Conservation (phyloP, 1,140 invertebrate genomes). For the Nasonia giraulti region DNA sequence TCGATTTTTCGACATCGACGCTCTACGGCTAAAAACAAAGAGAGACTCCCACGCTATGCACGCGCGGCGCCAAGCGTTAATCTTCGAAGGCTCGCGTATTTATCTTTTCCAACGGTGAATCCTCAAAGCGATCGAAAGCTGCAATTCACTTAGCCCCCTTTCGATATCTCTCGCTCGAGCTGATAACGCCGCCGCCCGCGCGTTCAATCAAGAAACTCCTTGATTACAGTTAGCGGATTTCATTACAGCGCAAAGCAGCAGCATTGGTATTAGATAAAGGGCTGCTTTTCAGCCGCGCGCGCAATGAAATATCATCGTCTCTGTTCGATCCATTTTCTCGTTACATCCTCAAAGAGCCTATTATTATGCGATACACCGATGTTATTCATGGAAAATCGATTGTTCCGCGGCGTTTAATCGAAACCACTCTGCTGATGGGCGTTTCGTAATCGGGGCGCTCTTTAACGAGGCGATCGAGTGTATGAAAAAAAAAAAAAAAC, state of each 20-base stretch:
- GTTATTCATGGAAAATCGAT: too few relatives aligned
- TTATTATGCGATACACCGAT: too few relatives aligned
- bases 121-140: constrained; percentile 25
- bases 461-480: too few relatives aligned
- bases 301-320: not conserved
- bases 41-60: not conserved
- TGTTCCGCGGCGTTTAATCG: too few relatives aligned
- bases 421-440: too few relatives aligned
- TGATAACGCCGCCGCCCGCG: not conserved
- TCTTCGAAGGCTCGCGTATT: constrained; percentile 13
- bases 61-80: not conserved
- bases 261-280: not conserved
- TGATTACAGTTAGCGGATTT: constrained; percentile 34
- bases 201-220: constrained; percentile 31
- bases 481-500: too few relatives aligned
- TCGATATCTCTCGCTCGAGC: constrained; percentile 25
- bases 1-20: too few relatives aligned
- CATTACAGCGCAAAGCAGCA: not conserved
- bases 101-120: constrained; percentile 41
- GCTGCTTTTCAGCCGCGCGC: not conserved
- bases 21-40: too few relatives aligned
- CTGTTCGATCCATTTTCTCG: not conserved
- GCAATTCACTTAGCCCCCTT: constrained; percentile 37
- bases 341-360: too few relatives aligned
- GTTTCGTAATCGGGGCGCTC: too few relatives aligned